Conservation (phyloP, 2,113 vertebrate species). For the Erinaceus europaeus region DNA sequence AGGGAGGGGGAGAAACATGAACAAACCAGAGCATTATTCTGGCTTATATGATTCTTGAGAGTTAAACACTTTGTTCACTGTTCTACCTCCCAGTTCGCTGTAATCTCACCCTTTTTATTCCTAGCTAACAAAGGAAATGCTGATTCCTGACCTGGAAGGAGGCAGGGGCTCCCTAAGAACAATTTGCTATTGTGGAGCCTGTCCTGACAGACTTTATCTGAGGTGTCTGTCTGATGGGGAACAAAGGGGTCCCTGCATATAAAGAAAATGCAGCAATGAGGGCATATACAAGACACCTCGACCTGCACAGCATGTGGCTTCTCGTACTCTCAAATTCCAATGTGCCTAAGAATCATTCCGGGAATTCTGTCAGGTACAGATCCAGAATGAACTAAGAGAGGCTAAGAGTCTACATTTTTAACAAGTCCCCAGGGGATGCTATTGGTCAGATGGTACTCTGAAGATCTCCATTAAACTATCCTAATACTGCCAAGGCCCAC, state of each 20-base stretch:
- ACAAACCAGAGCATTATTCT: too few relatives aligned
- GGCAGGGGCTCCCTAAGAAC: neutral
- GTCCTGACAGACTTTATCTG: neutral
- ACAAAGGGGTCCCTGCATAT: neutral
- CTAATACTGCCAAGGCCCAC: too few relatives aligned
- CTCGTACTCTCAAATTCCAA: neutral
- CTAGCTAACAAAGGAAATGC: constrained; percentile 4
- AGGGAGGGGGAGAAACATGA: too few relatives aligned
- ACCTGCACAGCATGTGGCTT: neutral
- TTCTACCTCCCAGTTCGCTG: too few relatives aligned
- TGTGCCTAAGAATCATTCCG: neutral
- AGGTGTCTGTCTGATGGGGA: neutral
- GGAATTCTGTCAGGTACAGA: neutral
- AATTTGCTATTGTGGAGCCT: neutral
- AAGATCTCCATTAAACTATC: too few relatives aligned
- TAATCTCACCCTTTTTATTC: neutral
- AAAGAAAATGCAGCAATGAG: neutral
- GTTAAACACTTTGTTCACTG: too few relatives aligned
- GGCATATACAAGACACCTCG: neutral
- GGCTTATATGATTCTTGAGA: too few relatives aligned
- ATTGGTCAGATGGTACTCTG: neutral
- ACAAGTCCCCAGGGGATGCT: neutral
- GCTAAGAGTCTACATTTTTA: neutral
- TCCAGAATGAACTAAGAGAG: neutral
- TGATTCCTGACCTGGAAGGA: neutral